A percentile compares a stretch with the other conserved stretches of the same genome.
phyloP scores from a whole-genome alignment of 2,888 invertebrate genomes.

The Perizoma flavofasciatum region DNA sequence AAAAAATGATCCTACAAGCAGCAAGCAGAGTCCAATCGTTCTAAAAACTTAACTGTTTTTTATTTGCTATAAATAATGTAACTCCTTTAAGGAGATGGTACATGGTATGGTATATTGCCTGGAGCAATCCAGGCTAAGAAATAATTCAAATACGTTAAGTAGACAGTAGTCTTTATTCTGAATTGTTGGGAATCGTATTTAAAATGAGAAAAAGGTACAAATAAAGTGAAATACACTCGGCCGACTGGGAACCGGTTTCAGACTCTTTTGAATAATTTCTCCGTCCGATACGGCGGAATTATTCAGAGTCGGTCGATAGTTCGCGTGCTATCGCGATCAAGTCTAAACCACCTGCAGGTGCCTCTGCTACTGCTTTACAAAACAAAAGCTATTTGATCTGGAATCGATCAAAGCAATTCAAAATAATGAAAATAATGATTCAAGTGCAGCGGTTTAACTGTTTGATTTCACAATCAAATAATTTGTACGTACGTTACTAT shows the following conservation, averaged over 20 bases:
- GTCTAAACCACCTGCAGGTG: constrained; percentile 10
- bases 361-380: constrained; percentile 3
- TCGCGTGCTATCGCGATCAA: constrained; percentile 29
- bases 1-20: too few species aligned
- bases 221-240: constrained; percentile 34
- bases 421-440: too few species aligned
- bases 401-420: not conserved
- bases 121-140: too few species aligned
- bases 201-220: constrained; percentile 43
- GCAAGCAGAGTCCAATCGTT: too few species aligned
- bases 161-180: constrained; percentile 4
- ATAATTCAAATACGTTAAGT: not conserved
- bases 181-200: constrained; percentile 26
- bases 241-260: constrained; percentile 47
- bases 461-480: too few species aligned
- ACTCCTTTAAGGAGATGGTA: too few species aligned
- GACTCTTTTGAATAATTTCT: constrained; percentile 55
- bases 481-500: too few species aligned
- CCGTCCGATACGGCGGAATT: constrained; percentile 42
- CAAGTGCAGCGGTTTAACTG: too few species aligned
- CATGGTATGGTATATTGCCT: too few species aligned
- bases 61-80: too few species aligned
- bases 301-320: constrained; percentile 40
- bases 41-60: too few species aligned
- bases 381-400: not conserved